phyloP scores from a whole-genome alignment of 2,113 vertebrate genomes.

The Festucalex cinctus region DNA sequence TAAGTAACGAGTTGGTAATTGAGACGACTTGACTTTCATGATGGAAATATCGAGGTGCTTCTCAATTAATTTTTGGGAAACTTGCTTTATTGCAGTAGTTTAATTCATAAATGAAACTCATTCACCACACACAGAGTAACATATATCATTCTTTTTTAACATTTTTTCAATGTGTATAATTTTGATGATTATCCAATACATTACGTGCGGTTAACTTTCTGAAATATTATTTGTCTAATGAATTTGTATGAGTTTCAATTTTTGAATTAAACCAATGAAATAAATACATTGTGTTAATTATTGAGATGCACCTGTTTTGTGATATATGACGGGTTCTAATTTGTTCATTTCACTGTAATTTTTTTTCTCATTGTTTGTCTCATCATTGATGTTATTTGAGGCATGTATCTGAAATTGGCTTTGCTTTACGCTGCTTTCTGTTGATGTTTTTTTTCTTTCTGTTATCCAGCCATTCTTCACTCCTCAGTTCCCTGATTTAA shows the following conservation, averaged over 20 bases:
- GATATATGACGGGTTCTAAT: neutral
- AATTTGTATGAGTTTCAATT: neutral
- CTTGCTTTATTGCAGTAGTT: too few relatives aligned
- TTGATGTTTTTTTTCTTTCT: slow-evolving; percentile 50
- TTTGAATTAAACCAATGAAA: neutral
- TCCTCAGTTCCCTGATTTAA: slow-evolving; percentile 66
- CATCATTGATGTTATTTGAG: slow-evolving; percentile 21
- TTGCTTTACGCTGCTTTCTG: slow-evolving; percentile 47
- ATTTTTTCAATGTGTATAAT: too few relatives aligned
- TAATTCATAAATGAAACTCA: too few relatives aligned
- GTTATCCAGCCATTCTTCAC: slow-evolving; percentile 63
- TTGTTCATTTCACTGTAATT: slow-evolving; percentile 12
- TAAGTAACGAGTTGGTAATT: slow-evolving; percentile 49
- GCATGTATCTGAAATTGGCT: slow-evolving; percentile 29
- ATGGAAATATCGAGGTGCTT: neutral
- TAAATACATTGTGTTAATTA: neutral
- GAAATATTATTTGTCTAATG: too few relatives aligned
- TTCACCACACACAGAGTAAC: too few relatives aligned
- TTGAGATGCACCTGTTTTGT: neutral
- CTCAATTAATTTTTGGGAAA: too few relatives aligned
- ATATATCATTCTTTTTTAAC: too few relatives aligned
- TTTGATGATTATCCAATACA: too few relatives aligned
- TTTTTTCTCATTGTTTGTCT: slow-evolving; percentile 26
- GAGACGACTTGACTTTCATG: neutral
- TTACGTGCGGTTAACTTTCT: too few relatives aligned